Base-by-base conservation (phyloP, 2,797 vertebrate species). In the Eulemur coronatus region DNA sequence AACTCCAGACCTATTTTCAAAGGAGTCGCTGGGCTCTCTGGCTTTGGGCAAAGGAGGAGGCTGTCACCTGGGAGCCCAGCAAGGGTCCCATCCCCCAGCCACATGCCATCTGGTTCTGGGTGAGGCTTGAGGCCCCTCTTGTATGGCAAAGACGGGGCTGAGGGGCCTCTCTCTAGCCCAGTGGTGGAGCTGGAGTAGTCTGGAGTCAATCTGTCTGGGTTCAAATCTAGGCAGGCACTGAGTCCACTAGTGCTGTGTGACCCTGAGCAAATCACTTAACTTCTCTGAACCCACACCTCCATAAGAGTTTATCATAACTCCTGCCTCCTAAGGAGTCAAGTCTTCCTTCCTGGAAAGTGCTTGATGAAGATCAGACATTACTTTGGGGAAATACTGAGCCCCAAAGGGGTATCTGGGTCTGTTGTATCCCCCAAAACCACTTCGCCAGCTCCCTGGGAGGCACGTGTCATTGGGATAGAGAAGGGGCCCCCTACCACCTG, bases 221-320 rank as follows among this genome's bases (percentile, higher is more conserved):
- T 95, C 81, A 35, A n/a, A 84, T 69, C 12, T 48, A 52, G 70
- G 26, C 12, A 70, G 63, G 20, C 26, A 5, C 20, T 91, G 43
- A 24, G 48, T 55, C 41, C 35, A 46, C 24, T 11, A 5, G 48
- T 3, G 55, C 73, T 91, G 48, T 86, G 91, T 76, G 70, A 63
- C 43, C 52, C 65, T 41, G 46, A 75, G 26, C 35, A 2, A 18
- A 30, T 88, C 30, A 14, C 80, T 55, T 89, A 79, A 75, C 18
- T 48, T 88, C 94, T 95, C 91, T 88, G 59, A 95, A 70, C 57
- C 61, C 55, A 5, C 55, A n/a, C 59, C 33, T 57, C 80, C 70
- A 8, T 15, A 17, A 82, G 35, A 85, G 59, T 57, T 87, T 72
- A 30, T 38, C 15, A n/a, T 8, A 65, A 65, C 20, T 85, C 43